phyloP scores from a whole-genome alignment of 35 echinoderm and acorn worm species.

The Ophiothrix spiculata region DNA sequence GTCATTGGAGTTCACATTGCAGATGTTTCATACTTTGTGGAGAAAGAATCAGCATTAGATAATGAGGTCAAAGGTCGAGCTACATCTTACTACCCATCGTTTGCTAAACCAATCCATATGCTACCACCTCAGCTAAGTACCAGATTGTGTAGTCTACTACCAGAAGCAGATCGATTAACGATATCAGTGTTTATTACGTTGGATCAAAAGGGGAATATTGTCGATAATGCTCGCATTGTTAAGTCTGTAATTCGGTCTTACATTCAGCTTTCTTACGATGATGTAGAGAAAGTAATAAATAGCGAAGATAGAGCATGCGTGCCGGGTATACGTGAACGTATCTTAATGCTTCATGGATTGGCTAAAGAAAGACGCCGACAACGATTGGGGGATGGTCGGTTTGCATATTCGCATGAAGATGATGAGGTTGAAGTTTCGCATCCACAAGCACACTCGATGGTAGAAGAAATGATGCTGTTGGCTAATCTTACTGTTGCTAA shows the following conservation, averaged over 20 bases:
- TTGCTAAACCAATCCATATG: conserved; percentile 71
- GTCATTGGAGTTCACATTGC: conserved; percentile 90
- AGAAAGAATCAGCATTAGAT: conserved; percentile 35
- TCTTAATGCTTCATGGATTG: conserved; percentile 38
- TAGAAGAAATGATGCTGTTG: conserved; percentile 90
- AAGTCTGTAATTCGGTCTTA: conserved; percentile 37
- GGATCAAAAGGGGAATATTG: conserved; percentile 29
- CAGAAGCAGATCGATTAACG: conserved; percentile 51
- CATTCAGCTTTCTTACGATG: conserved; percentile 30
- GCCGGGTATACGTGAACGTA: not conserved
- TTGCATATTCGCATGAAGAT: conserved; percentile 32
- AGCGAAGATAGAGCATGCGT: not conserved
- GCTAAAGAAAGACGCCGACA: conserved; percentile 7
- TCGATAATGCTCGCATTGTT: not conserved
- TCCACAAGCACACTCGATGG: conserved; percentile 53
- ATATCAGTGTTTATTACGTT: conserved; percentile 57
- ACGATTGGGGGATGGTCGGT: conserved; percentile 45
- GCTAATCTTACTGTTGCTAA: conserved; percentile 55
- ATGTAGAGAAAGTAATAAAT: conserved; percentile 42
- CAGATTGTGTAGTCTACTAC: conserved; percentile 48
- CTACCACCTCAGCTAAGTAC: conserved; percentile 46
- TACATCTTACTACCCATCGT: conserved; percentile 56
- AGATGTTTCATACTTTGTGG: conserved; percentile 79
- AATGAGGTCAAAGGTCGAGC: conserved; percentile 57
- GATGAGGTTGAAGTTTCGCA: conserved; percentile 15